Conservation (phyloP, 2,888 invertebrate species). For the Neelides folsomi region DNA sequence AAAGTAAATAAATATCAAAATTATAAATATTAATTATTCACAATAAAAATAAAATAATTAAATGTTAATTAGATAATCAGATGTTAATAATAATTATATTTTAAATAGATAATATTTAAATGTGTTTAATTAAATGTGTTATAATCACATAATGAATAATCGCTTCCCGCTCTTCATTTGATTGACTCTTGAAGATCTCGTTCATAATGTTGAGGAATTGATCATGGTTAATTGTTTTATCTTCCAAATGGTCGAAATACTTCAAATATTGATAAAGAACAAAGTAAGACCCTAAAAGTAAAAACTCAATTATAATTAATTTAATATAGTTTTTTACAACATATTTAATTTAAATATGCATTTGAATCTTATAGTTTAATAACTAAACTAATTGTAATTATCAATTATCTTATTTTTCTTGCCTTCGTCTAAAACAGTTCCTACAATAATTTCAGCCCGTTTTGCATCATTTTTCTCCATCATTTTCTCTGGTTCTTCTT, state of each 20-base stretch:
- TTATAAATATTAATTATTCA: too few relatives aligned
- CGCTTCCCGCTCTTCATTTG: slow-evolving; percentile 12
- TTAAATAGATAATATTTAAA: too few relatives aligned
- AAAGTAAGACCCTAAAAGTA: slow-evolving; percentile 17
- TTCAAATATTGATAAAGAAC: slow-evolving; percentile 15
- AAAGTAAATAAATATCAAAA: not conserved
- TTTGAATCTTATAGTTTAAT: too few relatives aligned
- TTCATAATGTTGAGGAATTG: slow-evolving; percentile 37
- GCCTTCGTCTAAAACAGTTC: slow-evolving; percentile 21
- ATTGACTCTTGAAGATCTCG: slow-evolving; percentile 10
- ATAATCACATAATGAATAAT: slow-evolving; percentile 15
- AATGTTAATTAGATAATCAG: too few relatives aligned
- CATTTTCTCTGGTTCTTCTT: slow-evolving; percentile 12
- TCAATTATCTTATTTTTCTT: too few relatives aligned
- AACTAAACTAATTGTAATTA: not conserved
- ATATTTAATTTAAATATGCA: too few relatives aligned
- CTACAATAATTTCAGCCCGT: slow-evolving; percentile 18
- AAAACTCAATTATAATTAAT: not conserved
- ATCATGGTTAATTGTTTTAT: slow-evolving; percentile 40
- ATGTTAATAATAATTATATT: too few relatives aligned
- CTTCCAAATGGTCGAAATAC: slow-evolving; percentile 37
- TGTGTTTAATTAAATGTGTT: not conserved
- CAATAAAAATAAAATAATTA: too few relatives aligned
- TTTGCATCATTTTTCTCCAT: slow-evolving; percentile 14
- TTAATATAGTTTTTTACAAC: not conserved